Evolutionary conservation across 2,888 invertebrate species (phyloP), one percentile per base, ranked within the genome.

Genomic region (Catocala sponsa): DNA sequence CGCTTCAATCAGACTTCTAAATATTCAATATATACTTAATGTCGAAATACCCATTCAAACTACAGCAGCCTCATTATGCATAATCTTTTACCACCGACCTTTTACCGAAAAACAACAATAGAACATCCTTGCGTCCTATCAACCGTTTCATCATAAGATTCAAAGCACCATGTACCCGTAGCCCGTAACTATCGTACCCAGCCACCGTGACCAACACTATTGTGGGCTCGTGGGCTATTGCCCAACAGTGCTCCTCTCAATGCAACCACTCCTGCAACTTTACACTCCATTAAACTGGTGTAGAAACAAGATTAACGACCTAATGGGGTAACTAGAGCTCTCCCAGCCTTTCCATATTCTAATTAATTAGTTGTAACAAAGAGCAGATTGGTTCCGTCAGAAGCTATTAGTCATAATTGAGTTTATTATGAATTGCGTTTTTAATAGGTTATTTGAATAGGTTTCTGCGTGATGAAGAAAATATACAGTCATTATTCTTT

Each of bases 201-300:
- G 52, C 67, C 63, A 77, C 76, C 77, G 77, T 79, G 68, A 78
- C 61, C 11, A 42, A 6, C 12, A 55, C 58, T 43, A 59, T 63
- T 59, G 63, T 63, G 13, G 35, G 53, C 46, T 6, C 38, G 35
- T 54, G 51, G 54, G 25, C 48, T 54, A 55, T 77, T 77, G 74
- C 69, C 48, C 74, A 79, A 78, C 25, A 13, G 4, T 50, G 46
- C 72, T 72, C 65, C 70, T 77, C 79, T 79, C 74, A 85, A 86
- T 86, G 86, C 88, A 86, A 85, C 89, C 91, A 78, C 91, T 86
- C 90, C 90, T 81, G 83, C 79, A 82, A 80, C 84, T 82, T 74
- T 73, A 86, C 85, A 88, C 86, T 83, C 88, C 89, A 91, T 90
- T 90, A 84, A 86, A 83, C 86, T 68, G 72, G 68, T 80, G 83